Percentiles rank a stretch among this genome's conserved stretches.
Conservation (phyloP, 2,113 vertebrate genomes). For the Clarias gariepinus region DNA sequence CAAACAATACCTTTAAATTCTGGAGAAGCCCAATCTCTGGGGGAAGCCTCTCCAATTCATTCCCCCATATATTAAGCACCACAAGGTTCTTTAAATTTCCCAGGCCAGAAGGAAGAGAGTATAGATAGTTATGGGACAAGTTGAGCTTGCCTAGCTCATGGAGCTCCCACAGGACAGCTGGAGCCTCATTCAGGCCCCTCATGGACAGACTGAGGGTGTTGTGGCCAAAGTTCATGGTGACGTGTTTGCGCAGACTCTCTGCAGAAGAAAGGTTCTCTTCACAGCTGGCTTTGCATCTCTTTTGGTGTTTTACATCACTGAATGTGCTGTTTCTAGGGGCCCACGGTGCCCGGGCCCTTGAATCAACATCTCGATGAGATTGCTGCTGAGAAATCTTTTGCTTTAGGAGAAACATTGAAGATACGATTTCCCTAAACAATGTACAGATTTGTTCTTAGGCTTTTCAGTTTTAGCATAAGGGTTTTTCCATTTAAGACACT, state of each 20-base stretch:
- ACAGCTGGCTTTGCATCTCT: conserved; percentile 62
- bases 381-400: conserved; percentile 40
- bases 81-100: conserved; percentile 83
- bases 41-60: conserved; percentile 82
- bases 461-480: neutral
- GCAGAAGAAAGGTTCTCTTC: conserved; percentile 70
- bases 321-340: conserved; percentile 68
- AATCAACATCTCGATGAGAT: neutral
- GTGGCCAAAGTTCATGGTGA: conserved; percentile 72
- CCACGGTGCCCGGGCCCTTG: conserved; percentile 72
- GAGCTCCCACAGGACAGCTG: conserved; percentile 87
- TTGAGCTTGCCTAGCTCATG: conserved; percentile 90
- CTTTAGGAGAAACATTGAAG: conserved; percentile 47
- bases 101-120: conserved; percentile 75
- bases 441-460: neutral
- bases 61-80: conserved; percentile 86
- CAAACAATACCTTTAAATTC: conserved; percentile 85
- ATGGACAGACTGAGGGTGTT: conserved; percentile 85
- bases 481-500: neutral
- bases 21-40: conserved; percentile 84
- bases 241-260: conserved; percentile 67
- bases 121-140: conserved; percentile 84
- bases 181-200: conserved; percentile 78
- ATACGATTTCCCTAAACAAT: neutral
- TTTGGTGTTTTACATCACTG: conserved; percentile 62